Evolutionary conservation across 2,113 vertebrate genomes (phyloP).

Genomic region (Prinia subflava): DNA sequence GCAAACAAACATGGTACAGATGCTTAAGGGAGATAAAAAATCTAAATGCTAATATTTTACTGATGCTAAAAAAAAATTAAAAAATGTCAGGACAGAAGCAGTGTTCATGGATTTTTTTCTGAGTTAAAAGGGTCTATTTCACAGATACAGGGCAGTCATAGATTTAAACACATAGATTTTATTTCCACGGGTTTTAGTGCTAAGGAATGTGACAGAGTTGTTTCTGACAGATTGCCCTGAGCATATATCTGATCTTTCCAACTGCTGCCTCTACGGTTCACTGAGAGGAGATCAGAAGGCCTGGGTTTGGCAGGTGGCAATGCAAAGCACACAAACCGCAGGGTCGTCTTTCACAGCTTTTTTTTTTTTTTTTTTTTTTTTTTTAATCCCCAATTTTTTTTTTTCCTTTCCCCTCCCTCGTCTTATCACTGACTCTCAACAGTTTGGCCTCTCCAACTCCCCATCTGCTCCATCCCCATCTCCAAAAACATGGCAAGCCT

Average conservation of each 20-base stretch:
- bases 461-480: conserved; percentile 26
- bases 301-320: conserved; percentile 21
- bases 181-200: background rate
- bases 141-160: background rate
- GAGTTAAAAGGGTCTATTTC: background rate
- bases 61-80: background rate
- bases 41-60: background rate
- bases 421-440: background rate
- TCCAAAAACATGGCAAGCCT: conserved; percentile 30
- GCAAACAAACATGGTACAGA: background rate
- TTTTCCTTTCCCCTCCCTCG: rapidly evolving
- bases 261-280: background rate
- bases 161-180: background rate
- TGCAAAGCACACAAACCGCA: background rate
- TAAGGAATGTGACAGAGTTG: background rate
- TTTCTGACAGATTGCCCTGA: conserved; percentile 51
- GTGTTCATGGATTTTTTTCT: background rate
- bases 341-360: background rate
- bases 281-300: conserved; percentile 45
- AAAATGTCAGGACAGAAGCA: rapidly evolving
- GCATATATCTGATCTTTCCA: conserved; percentile 35
- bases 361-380: background rate
- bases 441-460: conserved; percentile 5
- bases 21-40: background rate
- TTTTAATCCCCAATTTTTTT: too few relatives aligned